Evolutionary conservation across 2,888 invertebrate species (phyloP), one percentile per base, ranked within the genome.

Genomic region (Blastobasis lacticolella): DNA sequence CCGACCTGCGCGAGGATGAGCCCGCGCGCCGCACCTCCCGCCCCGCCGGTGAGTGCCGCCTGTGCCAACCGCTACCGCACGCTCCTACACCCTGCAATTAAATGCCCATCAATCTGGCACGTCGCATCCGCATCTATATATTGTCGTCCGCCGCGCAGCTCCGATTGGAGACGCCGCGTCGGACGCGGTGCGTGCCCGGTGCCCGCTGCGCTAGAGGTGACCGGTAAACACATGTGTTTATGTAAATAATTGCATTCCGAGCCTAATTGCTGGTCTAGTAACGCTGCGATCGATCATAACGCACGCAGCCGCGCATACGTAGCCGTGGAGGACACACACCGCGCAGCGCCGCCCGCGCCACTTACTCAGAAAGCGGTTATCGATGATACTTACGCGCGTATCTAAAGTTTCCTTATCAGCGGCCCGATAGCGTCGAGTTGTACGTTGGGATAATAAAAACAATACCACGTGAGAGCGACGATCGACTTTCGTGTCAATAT

Each of bases 1-100:
- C 92, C 60, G 84, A 90, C 62, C 83, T 92, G 71, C 83, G 90
- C 54, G 92, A 92, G 78, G 92, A 92, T 77, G 91, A 92, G 68
- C 92, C 91, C 76, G 90, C 90, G 61, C 89, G 91, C 50, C 91
- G 91, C 66, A 90, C 90, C 71, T 87, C 88, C 64, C 88, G 92
- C 59, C 91, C 92, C 68, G 92, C 92, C 81, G 92, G 92, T 92
- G 81, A 92, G 91, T 90, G 62, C 68, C 55, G 41, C 46, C 51
- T 38, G 43, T 50, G 47, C 52, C 87, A 83, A 70, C 78, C 78
- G 55, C 80, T 6, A 89, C 88, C 67, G 88, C 45, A 49, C 52
- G 88, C 86, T 78, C 36, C 52, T 51, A 45, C 48, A 48, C 23
- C 45, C 57, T 64, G 63, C 67, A 67, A 72, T 75, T 69, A 71